Evolutionary conservation across 2,888 invertebrate species (phyloP).

Genomic region (Ennomos quercinarius): DNA sequence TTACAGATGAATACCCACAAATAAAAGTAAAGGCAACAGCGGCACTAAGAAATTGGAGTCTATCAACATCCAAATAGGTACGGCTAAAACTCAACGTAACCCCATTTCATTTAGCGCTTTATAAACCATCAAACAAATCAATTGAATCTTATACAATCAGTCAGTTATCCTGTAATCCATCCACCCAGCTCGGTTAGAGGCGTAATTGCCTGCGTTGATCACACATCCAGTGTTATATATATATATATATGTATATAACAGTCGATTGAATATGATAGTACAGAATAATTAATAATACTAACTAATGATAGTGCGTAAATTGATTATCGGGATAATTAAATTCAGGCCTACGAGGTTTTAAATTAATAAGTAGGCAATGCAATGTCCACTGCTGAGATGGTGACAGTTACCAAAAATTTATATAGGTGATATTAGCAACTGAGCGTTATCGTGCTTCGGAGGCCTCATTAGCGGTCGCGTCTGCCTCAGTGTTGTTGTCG

Average conservation of each 20-base stretch:
- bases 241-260: slow-evolving; percentile 19
- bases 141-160: slow-evolving; percentile 32
- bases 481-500: too few relatives aligned
- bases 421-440: too few relatives aligned
- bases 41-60: neutral
- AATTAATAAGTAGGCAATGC: too few relatives aligned
- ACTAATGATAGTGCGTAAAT: neutral
- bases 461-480: too few relatives aligned
- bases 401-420: too few relatives aligned
- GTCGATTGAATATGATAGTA: slow-evolving; percentile 5
- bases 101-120: slow-evolving; percentile 17
- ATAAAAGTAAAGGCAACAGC: too few relatives aligned
- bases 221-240: slow-evolving; percentile 32
- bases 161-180: slow-evolving; percentile 37
- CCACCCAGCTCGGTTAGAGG: slow-evolving; percentile 30
- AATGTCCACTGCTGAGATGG: too few relatives aligned
- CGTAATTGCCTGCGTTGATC: slow-evolving; percentile 37
- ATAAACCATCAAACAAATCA: slow-evolving; percentile 33
- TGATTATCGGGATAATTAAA: slow-evolving; percentile 3
- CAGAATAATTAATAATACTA: neutral
- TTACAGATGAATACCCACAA: too few relatives aligned
- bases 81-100: slow-evolving; percentile 7
- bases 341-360: neutral
- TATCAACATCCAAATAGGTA: neutral
- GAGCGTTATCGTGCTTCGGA: too few relatives aligned